phyloP scores from a whole-genome alignment of 1,140 invertebrate species.

The Littorina saxatilis region DNA sequence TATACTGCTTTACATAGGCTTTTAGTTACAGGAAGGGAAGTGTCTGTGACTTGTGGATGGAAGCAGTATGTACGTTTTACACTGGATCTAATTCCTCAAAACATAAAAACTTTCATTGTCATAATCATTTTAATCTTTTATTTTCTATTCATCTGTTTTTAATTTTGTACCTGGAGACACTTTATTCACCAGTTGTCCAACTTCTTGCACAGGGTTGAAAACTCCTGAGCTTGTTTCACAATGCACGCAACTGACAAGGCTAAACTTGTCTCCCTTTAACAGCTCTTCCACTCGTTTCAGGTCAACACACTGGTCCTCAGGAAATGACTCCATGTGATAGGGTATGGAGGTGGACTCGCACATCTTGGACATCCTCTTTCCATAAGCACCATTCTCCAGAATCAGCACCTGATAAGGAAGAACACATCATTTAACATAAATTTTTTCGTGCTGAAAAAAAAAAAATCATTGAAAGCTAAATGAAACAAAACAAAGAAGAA shows the following conservation, averaged over 20 bases:
- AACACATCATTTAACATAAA: not conserved
- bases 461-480: too few species aligned
- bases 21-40: too few species aligned
- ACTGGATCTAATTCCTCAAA: too few species aligned
- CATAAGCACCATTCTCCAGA: conserved; percentile 78
- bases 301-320: conserved; percentile 72
- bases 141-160: too few species aligned
- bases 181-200: conserved; percentile 73
- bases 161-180: conserved; percentile 68
- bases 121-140: too few species aligned
- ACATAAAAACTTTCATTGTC: too few species aligned
- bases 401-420: conserved; percentile 72
- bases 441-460: too few species aligned
- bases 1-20: too few species aligned
- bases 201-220: conserved; percentile 76
- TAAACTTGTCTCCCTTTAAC: conserved; percentile 64
- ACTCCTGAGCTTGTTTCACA: conserved; percentile 78
- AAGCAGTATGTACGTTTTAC: too few species aligned
- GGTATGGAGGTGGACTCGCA: conserved; percentile 72
- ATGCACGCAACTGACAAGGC: conserved; percentile 75
- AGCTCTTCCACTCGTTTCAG: conserved; percentile 59
- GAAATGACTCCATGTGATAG: conserved; percentile 68
- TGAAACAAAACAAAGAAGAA: too few species aligned
- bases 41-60: too few species aligned
- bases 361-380: conserved; percentile 75